Evolutionary conservation across 1,140 invertebrate species (phyloP).

Genomic region (Atopsyche davidsoni): DNA sequence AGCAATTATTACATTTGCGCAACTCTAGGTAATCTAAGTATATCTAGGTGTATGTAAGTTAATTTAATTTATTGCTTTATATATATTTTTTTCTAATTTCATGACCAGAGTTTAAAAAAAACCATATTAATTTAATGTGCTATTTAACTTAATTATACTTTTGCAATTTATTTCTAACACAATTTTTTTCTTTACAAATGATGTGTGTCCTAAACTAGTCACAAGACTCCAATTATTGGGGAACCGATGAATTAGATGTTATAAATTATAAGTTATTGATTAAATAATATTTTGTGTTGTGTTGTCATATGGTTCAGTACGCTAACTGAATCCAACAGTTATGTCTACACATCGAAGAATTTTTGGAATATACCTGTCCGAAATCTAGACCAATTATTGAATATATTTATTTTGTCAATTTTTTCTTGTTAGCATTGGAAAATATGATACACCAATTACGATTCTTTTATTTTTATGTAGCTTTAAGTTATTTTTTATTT

Average conservation of each 20-base stretch:
- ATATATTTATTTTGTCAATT: constrained; percentile 26
- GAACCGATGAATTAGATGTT: constrained; percentile 28
- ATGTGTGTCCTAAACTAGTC: constrained; percentile 42
- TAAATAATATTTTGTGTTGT: constrained; percentile 28
- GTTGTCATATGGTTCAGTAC: constrained; percentile 31
- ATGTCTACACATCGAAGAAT: constrained; percentile 29
- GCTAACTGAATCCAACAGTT: constrained; percentile 28
- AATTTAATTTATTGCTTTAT: constrained; percentile 31
- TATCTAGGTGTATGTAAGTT: constrained; percentile 30
- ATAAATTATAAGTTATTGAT: constrained; percentile 24
- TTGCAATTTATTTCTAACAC: constrained; percentile 23
- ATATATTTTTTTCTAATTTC: constrained; percentile 25
- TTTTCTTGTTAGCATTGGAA: constrained; percentile 27
- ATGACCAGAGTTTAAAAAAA: constrained; percentile 27
- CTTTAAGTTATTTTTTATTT: constrained; percentile 31
- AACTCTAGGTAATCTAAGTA: constrained; percentile 38
- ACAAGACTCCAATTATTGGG: constrained; percentile 26
- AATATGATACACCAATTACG: constrained; percentile 24
- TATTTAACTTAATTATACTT: constrained; percentile 23
- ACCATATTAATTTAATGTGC: constrained; percentile 28
- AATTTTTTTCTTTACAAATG: constrained; percentile 20
- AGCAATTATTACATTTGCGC: constrained; percentile 48
- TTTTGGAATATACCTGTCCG: constrained; percentile 31
- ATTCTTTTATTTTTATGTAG: constrained; percentile 29
- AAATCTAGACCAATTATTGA: constrained; percentile 29